Base-by-base conservation (phyloP, 2,888 invertebrate species). In the Dynastes maya region DNA sequence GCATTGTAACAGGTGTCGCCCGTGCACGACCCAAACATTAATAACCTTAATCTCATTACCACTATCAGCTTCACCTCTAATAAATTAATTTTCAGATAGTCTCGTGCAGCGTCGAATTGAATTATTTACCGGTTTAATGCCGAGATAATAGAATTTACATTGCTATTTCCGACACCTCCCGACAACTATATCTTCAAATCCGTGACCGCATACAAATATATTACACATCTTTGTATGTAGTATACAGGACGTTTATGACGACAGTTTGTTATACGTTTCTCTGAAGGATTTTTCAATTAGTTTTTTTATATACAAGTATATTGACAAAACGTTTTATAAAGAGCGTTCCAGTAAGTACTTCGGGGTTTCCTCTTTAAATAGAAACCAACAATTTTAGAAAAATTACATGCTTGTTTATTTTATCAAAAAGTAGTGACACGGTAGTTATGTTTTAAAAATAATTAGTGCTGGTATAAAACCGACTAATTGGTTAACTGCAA, bases 31-130 rank as follows among this genome's bases (percentile, higher is more conserved):
- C 71, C 53, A 55, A 65, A 64, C 79, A 79, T 79, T 76, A 71
- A 79, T 79, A 76, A 79, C 76, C 76, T 40, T 79, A 79, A 79
- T 79, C 79, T 79, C 71, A 79, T 79, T 79, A 79, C 71, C 67
- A 78, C 78, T 75, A 78, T 78, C 78, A 74, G 78, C 65, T 78
- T 65, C 55, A 53, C 64, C 65, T 58, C 76, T 79, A 79, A 79
- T 76, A 79, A 79, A 79, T 79, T 79, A 71, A 79, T 78, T 78
- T 78, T 75, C 67, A 74, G 64, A 65, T 61, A 61, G 72, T 40
- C 72, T 16, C 72, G 58, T 58, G 40, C 58, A 22, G 58, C 40
- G 58, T 16, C 58, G 72, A 72, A 72, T 72, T 72, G 72, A 72
- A 72, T 72, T 72, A 58, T 72, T 72, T 72, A 72, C 58, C 40